Conservation (phyloP, 2,888 invertebrate genomes). For the Calameuta filiformis region DNA sequence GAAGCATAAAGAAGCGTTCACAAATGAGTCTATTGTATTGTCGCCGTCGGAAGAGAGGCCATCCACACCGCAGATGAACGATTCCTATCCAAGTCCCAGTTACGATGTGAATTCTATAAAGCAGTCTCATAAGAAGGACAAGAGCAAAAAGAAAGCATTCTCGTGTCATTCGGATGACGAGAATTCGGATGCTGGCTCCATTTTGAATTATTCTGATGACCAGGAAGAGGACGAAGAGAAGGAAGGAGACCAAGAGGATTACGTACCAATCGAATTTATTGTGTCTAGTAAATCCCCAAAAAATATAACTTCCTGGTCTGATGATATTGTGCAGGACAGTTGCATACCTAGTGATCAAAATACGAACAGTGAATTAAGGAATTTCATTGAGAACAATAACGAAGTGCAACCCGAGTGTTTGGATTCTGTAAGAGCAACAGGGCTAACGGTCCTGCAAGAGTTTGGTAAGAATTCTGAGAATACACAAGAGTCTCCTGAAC, state of each 20-base stretch:
- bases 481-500: background rate
- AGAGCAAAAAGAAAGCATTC: slow-evolving; percentile 27
- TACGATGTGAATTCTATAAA: slow-evolving; percentile 35
- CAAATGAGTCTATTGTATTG: slow-evolving; percentile 12
- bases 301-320: background rate
- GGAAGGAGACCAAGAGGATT: slow-evolving; percentile 15
- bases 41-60: slow-evolving; percentile 31
- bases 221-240: slow-evolving; percentile 9
- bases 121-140: slow-evolving; percentile 39
- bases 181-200: slow-evolving; percentile 41
- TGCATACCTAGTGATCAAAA: background rate
- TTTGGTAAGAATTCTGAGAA: background rate
- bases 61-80: slow-evolving; percentile 31
- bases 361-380: background rate
- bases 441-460: background rate
- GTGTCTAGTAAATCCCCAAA: background rate
- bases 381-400: background rate
- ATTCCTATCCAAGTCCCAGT: slow-evolving; percentile 31
- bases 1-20: slow-evolving; percentile 17
- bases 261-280: background rate
- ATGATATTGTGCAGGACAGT: background rate
- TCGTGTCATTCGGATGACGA: slow-evolving; percentile 38
- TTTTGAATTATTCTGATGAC: slow-evolving; percentile 33
- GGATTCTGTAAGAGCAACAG: background rate
- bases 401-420: background rate